Evolutionary conservation across 2,888 invertebrate species (phyloP).

Genomic region (Cantharis lateralis): DNA sequence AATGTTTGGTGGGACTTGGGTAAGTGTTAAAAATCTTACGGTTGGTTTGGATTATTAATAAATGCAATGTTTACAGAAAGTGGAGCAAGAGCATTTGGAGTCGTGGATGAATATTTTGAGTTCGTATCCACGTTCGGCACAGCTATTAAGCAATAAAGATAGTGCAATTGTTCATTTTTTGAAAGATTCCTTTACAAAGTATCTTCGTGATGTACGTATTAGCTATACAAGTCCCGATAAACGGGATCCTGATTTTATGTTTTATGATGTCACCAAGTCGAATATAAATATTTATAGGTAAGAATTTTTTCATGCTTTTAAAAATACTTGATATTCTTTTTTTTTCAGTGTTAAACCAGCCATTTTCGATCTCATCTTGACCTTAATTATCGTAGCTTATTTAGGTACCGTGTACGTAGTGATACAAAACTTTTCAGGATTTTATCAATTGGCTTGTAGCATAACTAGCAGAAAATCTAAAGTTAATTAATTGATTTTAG

Average conservation of each 20-base stretch:
- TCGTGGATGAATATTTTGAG: conserved; percentile 78
- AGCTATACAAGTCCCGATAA: conserved; percentile 75
- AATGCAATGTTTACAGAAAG: conserved; percentile 61
- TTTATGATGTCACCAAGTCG: conserved; percentile 83
- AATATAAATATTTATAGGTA: conserved; percentile 87
- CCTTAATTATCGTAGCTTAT: conserved; percentile 82
- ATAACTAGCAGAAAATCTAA: conserved; percentile 44
- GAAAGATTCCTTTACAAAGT: conserved; percentile 73
- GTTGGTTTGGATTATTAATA: conserved; percentile 3
- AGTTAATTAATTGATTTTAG: conserved; percentile 11
- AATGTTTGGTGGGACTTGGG: conserved; percentile 76
- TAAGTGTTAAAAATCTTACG: conserved; percentile 54
- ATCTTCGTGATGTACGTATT: conserved; percentile 76
- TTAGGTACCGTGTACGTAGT: conserved; percentile 82
- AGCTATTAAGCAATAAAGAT: conserved; percentile 69
- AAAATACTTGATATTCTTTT: conserved; percentile 28
- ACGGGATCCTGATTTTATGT: conserved; percentile 90
- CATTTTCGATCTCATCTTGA: conserved; percentile 94
- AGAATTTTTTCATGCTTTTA: conserved; percentile 35
- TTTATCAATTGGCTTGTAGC: conserved; percentile 68
- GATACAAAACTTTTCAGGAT: conserved; percentile 71
- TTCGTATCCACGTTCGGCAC: conserved; percentile 75
- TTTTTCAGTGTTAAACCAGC: conserved; percentile 93
- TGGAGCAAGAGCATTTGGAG: conserved; percentile 72
- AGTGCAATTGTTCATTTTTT: conserved; percentile 71